These are phyloP conservation scores for Psammodynastes pulverulentus DNA, from an alignment of 2,113 vertebrate species.

Conservation along the genomic window DNA sequence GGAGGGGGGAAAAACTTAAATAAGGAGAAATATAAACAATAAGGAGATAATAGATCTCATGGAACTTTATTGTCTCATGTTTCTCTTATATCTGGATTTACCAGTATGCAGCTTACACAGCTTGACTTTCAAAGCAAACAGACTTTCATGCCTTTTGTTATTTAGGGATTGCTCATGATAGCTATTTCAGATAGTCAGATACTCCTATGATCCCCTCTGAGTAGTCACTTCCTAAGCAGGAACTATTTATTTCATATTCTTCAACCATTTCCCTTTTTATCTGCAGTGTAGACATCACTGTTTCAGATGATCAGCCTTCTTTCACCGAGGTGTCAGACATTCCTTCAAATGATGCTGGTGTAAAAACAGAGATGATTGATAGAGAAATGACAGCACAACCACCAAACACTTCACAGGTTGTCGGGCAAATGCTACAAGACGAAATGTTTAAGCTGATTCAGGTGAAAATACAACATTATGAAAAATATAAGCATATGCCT, in stretches of 20 bases:
- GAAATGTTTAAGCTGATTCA: constrained; percentile 90
- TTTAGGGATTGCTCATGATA: not conserved
- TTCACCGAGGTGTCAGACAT: constrained; percentile 28
- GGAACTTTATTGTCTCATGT: not conserved
- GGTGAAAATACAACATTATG: constrained; percentile 65
- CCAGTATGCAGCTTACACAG: not conserved
- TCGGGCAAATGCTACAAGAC: constrained; percentile 82
- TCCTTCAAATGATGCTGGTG: constrained; percentile 22
- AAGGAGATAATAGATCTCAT: not conserved
- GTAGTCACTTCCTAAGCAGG: not conserved
- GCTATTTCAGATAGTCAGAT: not conserved
- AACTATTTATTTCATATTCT: not conserved
- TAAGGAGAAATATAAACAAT: not conserved
- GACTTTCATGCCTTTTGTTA: not conserved
- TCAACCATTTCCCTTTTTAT: not conserved
- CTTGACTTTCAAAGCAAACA: not conserved
- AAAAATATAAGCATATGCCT: not conserved
- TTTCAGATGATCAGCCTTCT: constrained; percentile 26
- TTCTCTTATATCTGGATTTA: not conserved
- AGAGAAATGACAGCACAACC: constrained; percentile 35
- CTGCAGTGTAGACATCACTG: constrained; percentile 35
- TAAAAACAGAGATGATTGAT: constrained; percentile 25
- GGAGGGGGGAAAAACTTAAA: not conserved
- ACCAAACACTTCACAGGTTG: constrained; percentile 56
- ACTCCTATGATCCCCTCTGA: not conserved